Evolutionary conservation across 2,113 vertebrate species (phyloP).

Genomic region (Physeter macrocephalus): DNA sequence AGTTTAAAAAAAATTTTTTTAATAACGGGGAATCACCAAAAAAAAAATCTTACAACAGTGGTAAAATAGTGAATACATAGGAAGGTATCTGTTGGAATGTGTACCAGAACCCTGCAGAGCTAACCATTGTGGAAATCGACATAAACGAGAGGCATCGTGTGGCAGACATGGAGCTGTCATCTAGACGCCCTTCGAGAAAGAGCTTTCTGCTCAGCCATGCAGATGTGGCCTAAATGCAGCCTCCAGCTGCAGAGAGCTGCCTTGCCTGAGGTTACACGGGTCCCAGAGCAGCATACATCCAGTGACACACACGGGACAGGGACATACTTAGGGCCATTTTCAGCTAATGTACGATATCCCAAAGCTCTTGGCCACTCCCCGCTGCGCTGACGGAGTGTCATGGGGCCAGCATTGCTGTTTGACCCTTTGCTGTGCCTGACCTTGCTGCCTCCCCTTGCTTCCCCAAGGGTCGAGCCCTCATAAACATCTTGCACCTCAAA

Average conservation of each 20-base stretch:
- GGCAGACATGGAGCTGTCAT: not conserved
- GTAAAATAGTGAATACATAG: not conserved
- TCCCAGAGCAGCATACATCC: not conserved
- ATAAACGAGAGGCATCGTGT: not conserved
- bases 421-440: not conserved
- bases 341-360: not conserved
- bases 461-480: not conserved
- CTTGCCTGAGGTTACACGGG: not conserved
- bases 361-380: not conserved
- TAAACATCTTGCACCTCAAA: not conserved
- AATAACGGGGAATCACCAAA: not conserved
- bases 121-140: not conserved
- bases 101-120: not conserved
- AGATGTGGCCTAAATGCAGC: not conserved
- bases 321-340: too few relatives aligned
- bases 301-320: not conserved
- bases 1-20: not conserved
- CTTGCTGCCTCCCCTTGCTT: not conserved
- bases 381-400: not conserved
- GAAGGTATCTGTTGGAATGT: not conserved
- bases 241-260: not conserved
- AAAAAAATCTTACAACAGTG: not conserved
- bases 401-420: rapidly evolving
- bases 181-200: not conserved
- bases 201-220: not conserved